Evolutionary conservation across 2,888 invertebrate species (phyloP), one percentile per base, ranked within the genome.

Genomic region (Platerodrilus igneus): DNA sequence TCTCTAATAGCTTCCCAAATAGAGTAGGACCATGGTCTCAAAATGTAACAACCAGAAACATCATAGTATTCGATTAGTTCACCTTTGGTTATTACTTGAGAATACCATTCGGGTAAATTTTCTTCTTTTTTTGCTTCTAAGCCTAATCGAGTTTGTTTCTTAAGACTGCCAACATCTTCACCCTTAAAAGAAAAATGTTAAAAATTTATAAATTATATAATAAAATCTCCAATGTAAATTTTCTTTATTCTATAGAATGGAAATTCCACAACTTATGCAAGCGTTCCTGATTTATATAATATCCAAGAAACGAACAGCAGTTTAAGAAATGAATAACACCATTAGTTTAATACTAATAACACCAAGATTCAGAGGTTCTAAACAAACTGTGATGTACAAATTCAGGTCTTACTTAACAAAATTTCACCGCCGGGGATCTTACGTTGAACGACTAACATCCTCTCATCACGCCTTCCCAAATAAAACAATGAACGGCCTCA

Each of bases 21-120:
- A 39, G 87, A 79, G 69, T 81, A 99, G 7, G 96, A 86, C 96
- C 97, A 97, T 6, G 95, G 97, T 11, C 97, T 82, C 34, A 99
- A 77, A 57, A 99, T 93, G 69, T 99, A 99, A 69, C 99, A 99
- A 0, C 99, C 99, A 33, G 95, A 95, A 3, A 99, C 94, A 68
- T 99, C 96, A 66, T 99, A 99, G 71, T 99, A 99, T 66, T 99
- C 97, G 37, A 99, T 97, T 79, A 99, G 79, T 70, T 99, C 97
- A 26, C 94, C 83, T 67, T 92, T 92, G 0, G 87, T 88, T 41
- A 81, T 78, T 37, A 87, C 88, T 73, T 96, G 96, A 0, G 94
- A 90, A 67, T 97, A 99, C 99, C 99, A 99, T 45, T 97, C 96
- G 0, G 96, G 77, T 16, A 99, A 73, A 64, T 94, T 91, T 14